Base-by-base conservation (phyloP, 2,113 vertebrate species). In the Phyllostomus hastatus region DNA sequence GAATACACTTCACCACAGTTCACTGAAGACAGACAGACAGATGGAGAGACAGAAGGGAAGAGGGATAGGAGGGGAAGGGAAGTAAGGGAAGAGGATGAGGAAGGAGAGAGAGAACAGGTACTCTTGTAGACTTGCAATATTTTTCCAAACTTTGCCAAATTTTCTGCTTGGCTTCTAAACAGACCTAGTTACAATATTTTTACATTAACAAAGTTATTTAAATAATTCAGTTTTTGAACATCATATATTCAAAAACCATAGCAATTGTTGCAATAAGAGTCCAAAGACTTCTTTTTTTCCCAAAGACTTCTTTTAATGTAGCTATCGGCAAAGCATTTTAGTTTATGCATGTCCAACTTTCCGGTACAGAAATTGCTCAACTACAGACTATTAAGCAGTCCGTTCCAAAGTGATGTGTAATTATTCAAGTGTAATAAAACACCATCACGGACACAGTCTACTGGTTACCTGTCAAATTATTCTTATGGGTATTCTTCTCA, bases 401-500 rank as follows among this genome's bases (percentile, higher is more conserved):
- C 87, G 14, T 79, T 87, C 76, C 41, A 46, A 92, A 31, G 81
- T 8, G 54, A 57, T 7, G 26, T 61, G 20, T 35, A 76, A 22
- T 28, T 73, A 43, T 38, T 48, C 35, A 75, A 82, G 52, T 35
- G 7, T n/a, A 67, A 48, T 26, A 87, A 57, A 80, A 80, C 22
- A 72, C 4, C 10, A 48, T 5, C 5, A 69, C 38, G 76, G 66
- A 91, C 11, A 94, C 43, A 31, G 67, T 64, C 61, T n/a, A 72
- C 46, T 78, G 38, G 28, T 61, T 59, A 50, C 38, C 24, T 17
- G 67, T 22, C 6, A 69, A 70, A 31, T 90, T 54, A 69, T 15
- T 72, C 80, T 90, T 83, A 82, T 20, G 50, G 22, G 9, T 64
- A 64, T 50, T 97, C 95, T 94, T 92, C 28, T 93, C 35, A 14